phyloP scores from a whole-genome alignment of 2,888 invertebrate species.

The Leptogaster cylindrica region DNA sequence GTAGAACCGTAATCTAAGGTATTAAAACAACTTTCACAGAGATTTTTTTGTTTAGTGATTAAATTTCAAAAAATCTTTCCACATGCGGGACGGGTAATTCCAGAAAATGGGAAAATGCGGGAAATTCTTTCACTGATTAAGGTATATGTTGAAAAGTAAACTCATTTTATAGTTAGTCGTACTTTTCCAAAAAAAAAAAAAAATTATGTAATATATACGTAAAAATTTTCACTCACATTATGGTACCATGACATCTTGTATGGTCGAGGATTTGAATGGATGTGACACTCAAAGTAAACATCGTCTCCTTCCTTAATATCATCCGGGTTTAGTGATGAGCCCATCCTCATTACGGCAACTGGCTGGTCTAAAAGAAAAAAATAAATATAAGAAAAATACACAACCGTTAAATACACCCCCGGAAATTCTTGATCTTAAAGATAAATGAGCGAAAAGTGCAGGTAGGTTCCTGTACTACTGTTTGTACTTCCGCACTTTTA shows the following conservation, averaged over 20 bases:
- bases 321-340: conserved; percentile 81
- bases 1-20: too few relatives aligned
- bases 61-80: too few relatives aligned
- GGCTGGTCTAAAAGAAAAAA: conserved; percentile 73
- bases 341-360: conserved; percentile 81
- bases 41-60: too few relatives aligned
- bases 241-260: conserved; percentile 88
- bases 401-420: conserved; percentile 6
- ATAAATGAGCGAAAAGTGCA: conserved; percentile 11
- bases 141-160: neutral
- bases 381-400: conserved; percentile 7
- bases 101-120: too few relatives aligned
- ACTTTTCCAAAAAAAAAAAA: conserved; percentile 41
- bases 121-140: neutral
- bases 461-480: conserved; percentile 3
- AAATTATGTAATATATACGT: too few relatives aligned
- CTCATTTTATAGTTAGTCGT: conserved; percentile 5
- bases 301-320: conserved; percentile 90
- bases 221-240: conserved; percentile 87
- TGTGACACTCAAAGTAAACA: conserved; percentile 87
- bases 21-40: too few relatives aligned
- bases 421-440: conserved; percentile 27
- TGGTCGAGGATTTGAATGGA: conserved; percentile 82
- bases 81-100: too few relatives aligned
- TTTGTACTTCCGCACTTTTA: conserved; percentile 9